Evolutionary conservation across 30 jellyfish, hydroid and myxozoan genomes (phyloP), one percentile per base, ranked within the genome.

Genomic region (Sanderia malayensis): DNA sequence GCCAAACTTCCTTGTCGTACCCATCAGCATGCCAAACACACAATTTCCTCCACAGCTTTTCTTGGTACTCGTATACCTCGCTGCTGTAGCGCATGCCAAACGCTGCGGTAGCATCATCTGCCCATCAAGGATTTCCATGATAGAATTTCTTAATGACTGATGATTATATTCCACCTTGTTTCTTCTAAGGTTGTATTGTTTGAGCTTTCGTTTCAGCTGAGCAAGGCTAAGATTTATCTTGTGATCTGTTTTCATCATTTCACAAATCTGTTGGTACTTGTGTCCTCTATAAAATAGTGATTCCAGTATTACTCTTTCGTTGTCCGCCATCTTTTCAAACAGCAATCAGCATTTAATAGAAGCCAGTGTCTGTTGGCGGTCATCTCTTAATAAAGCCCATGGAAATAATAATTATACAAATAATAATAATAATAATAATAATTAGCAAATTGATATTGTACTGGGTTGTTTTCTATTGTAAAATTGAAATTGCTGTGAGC

Each of bases 71-170:
- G 31, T 19, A 73, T 30, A n/a, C 85, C 85, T 28, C 31, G 33
- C 37, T 0, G 76, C 61, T 57, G 45, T 4, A 73, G 79, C 27
- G 85, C 37, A 45, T 73, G 85, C 78, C 79, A 57, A 20, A 73
- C 76, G 29, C 59, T 73, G 28, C 85, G 44, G 61, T 73, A 73
- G 44, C 85, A 81, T n/a, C 79, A 25, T 71, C 8, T 72, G 79
- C 46, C 79, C 79, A 41, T 66, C 52, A 0, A 66, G 46, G 37
- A 66, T 22, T 29, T 37, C 63, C 33, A 22, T 30, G 1, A 73
- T 73, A 53, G 44, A 21, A 1, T 70, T 28, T 70, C 82, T 70
- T 49, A 49, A 49, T 11, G 64, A 49, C 64, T 49, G 64, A 19
- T 24, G 64, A 49, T 49, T 49, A 49, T 49, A 49, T 19, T 49